phyloP scores from a whole-genome alignment of 1,140 invertebrate genomes.

The Cyphomyrmex costatus region DNA sequence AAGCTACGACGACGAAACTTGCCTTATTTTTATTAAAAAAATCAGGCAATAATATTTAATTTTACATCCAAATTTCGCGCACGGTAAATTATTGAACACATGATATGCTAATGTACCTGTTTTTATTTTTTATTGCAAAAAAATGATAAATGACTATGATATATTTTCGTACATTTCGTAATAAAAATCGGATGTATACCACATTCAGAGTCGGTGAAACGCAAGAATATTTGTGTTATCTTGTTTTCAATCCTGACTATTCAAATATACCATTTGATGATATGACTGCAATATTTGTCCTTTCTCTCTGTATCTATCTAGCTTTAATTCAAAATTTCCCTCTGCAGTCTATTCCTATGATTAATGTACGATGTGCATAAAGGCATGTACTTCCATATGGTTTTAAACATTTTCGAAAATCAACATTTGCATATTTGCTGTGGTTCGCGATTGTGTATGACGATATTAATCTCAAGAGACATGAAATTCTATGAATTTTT shows the following conservation, averaged over 20 bases:
- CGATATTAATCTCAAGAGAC: neutral
- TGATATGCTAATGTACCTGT: neutral
- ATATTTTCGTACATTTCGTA: neutral
- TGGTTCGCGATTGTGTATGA: neutral
- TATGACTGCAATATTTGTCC: neutral
- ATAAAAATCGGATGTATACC: neutral
- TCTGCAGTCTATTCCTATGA: neutral
- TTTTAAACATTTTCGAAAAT: conserved; percentile 29
- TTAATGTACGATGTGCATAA: neutral
- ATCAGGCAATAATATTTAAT: neutral
- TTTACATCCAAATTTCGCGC: neutral
- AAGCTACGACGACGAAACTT: neutral
- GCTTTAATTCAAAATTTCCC: conserved; percentile 5
- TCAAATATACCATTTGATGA: conserved; percentile 5
- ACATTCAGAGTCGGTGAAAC: conserved; percentile 1
- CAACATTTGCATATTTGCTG: conserved; percentile 5
- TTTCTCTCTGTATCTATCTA: neutral
- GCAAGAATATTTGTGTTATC: conserved; percentile 22
- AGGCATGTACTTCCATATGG: neutral
- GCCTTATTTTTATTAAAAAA: neutral
- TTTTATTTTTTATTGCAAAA: neutral
- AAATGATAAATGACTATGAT: neutral
- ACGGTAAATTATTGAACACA: neutral
- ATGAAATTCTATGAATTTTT: conserved; percentile 9
- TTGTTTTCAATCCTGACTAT: conserved; percentile 14